These are phyloP conservation scores for Colaptes auratus DNA, from an alignment of 2,113 vertebrate species.

Conservation along the genomic window DNA sequence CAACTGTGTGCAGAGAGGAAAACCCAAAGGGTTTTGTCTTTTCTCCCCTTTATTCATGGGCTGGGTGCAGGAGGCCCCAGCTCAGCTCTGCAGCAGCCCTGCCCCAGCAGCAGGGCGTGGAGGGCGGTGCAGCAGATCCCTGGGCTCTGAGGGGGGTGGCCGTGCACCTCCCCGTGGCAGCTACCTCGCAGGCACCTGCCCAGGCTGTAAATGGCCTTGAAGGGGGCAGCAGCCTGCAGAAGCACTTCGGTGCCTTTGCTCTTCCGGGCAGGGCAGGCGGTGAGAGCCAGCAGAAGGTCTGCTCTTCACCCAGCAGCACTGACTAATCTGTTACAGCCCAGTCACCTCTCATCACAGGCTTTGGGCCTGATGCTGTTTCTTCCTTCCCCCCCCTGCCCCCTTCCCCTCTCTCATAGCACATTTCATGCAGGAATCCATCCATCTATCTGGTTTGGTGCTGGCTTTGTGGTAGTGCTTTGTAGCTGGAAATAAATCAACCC, in stretches of 20 bases:
- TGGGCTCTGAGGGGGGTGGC: background rate
- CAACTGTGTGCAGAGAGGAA: background rate
- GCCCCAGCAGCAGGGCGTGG: background rate
- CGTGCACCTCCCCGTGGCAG: background rate
- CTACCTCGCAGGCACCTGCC: background rate
- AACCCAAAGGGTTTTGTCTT: too few species aligned
- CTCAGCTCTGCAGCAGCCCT: background rate
- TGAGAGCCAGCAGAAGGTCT: slow-evolving; percentile 12
- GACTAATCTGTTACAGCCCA: slow-evolving; percentile 25
- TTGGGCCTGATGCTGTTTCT: background rate
- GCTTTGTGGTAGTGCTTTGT: background rate
- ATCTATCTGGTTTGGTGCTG: background rate
- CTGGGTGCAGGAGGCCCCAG: background rate
- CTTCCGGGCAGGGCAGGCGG: background rate
- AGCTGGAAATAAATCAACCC: background rate
- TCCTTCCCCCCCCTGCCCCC: too few species aligned
- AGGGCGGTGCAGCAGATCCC: background rate
- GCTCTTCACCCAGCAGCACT: slow-evolving; percentile 1
- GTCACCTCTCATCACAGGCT: background rate
- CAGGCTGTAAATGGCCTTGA: slow-evolving; percentile 7
- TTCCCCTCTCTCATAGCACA: background rate
- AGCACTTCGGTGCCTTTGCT: slow-evolving; percentile 20
- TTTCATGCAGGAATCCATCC: background rate
- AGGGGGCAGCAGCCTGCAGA: background rate
- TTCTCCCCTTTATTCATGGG: background rate